Evolutionary conservation across 92 coral and sea anemone species (phyloP).

Genomic region (Palythoa grandiflora): DNA sequence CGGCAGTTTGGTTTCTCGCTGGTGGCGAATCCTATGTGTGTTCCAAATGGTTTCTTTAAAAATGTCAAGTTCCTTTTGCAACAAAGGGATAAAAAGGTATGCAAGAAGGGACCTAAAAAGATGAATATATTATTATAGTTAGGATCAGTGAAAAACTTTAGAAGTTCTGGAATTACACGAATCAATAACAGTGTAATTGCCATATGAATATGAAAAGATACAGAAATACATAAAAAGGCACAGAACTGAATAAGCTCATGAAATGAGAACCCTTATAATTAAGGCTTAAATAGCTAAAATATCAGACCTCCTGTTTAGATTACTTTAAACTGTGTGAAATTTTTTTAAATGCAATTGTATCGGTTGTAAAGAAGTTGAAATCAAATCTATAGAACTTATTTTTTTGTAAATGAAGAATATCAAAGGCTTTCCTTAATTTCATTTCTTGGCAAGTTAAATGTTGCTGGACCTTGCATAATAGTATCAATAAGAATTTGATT

Average conservation of each 20-base stretch:
- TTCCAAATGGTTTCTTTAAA: too few species aligned
- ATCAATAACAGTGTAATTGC: too few species aligned
- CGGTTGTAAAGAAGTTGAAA: not conserved
- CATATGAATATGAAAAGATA: not conserved
- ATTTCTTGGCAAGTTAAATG: constrained; percentile 19
- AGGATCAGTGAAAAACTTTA: not conserved
- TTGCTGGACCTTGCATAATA: constrained; percentile 11
- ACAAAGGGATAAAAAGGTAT: constrained; percentile 1
- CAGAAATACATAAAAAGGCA: constrained; percentile 4
- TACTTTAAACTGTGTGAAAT: constrained; percentile 3
- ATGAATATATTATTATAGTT: not conserved
- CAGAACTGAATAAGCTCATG: constrained; percentile 26
- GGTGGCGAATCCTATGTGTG: too few species aligned
- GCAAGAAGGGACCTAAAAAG: constrained; percentile 3
- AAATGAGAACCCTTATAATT: constrained; percentile 6
- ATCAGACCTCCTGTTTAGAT: constrained; percentile 12
- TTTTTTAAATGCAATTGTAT: not conserved
- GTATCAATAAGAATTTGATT: not conserved
- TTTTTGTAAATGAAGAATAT: not conserved
- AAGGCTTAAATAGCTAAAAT: not conserved
- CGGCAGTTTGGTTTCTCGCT: too few species aligned
- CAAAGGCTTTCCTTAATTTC: constrained; percentile 9
- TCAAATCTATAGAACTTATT: not conserved
- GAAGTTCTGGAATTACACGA: not conserved
- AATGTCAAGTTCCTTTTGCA: too few species aligned